Percentiles rank a stretch among this genome's conserved stretches.
phyloP scores from a whole-genome alignment of 1,140 invertebrate genomes.

The Prorops nasuta region DNA sequence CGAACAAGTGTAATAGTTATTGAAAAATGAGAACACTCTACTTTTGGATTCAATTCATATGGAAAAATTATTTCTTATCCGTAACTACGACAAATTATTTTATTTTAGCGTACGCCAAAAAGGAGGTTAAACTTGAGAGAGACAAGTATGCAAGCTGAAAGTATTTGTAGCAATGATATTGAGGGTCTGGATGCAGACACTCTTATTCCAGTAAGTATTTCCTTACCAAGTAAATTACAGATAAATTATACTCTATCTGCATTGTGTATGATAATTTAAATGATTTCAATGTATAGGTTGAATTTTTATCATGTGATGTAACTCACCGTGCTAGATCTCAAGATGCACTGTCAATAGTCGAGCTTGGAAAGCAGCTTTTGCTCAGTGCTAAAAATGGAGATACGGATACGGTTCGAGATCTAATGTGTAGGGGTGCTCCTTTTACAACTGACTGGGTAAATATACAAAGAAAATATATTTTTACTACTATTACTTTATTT shows the following conservation, averaged over 20 bases:
- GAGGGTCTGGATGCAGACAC: constrained; percentile 41
- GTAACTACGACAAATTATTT: constrained; percentile 21
- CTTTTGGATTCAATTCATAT: not conserved
- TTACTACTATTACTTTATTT: too few species aligned
- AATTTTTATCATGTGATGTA: constrained; percentile 45
- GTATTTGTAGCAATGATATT: constrained; percentile 39
- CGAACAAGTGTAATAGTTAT: constrained; percentile 17
- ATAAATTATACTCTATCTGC: not conserved
- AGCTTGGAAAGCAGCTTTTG: constrained; percentile 81
- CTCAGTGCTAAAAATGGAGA: constrained; percentile 77
- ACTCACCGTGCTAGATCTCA: constrained; percentile 31
- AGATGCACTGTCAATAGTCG: constrained; percentile 60
- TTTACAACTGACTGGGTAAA: constrained; percentile 90
- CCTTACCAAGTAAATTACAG: not conserved
- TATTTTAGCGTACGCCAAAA: constrained; percentile 22
- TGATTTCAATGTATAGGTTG: constrained; percentile 33
- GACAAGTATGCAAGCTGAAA: constrained; percentile 47
- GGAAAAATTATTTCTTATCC: constrained; percentile 1
- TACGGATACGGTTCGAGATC: constrained; percentile 71
- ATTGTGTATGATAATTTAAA: constrained; percentile 1
- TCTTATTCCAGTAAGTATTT: constrained; percentile 43
- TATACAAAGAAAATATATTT: constrained; percentile 10
- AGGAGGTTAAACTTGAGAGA: constrained; percentile 18
- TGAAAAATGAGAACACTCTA: constrained; percentile 19
- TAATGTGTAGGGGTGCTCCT: constrained; percentile 84